Base-by-base conservation (phyloP, 2,113 vertebrate species). In the Engystomops pustulosus region DNA sequence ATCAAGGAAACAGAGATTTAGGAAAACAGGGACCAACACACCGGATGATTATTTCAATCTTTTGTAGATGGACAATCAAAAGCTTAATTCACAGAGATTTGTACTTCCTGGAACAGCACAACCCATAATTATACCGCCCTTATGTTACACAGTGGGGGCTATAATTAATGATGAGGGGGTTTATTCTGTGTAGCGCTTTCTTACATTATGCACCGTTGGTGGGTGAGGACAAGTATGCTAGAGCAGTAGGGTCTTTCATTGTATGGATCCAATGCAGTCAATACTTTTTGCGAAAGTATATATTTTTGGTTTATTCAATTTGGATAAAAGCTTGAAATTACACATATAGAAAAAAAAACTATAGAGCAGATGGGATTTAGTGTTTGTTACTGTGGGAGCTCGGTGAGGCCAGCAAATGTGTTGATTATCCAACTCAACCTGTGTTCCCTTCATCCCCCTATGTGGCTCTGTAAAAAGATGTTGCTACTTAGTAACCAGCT, bases 61-160 rank as follows among this genome's bases (percentile, higher is more conserved):
- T n/a, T 83, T 76, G 70, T 72, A 83, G 69, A 74, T 23, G 47
- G 53, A 47, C 70, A 83, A 49, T 83, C 27, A 75, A 83, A 83
- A 32, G 58, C 71, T 32, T 17, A 41, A 81, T 55, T 70, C 20
- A 25, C 17, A 75, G 41, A 51, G 45, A 75, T 38, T 34, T 76
- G 7, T 34, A 45, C 58, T 76, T 62, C 58, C 38, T 65, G 71
- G 81, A 76, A 76, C 20, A 25, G 36, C 55, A 67, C 25, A 60
- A 72, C n/a, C 60, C n/a, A 18, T 23, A 53, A 83, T 83, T 67
- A 76, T 49, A 44, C 41, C 5, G 23, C 14, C 81, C 71, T n/a
- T 49, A 51, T 75, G 70, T 36, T 76, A 38, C 81, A 51, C 81
- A 51, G 70, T 65, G 30, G 58, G 81, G 47, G 27, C 30, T 30